phyloP scores from a whole-genome alignment of 2,113 vertebrate genomes.

The Perca schrenkii region DNA sequence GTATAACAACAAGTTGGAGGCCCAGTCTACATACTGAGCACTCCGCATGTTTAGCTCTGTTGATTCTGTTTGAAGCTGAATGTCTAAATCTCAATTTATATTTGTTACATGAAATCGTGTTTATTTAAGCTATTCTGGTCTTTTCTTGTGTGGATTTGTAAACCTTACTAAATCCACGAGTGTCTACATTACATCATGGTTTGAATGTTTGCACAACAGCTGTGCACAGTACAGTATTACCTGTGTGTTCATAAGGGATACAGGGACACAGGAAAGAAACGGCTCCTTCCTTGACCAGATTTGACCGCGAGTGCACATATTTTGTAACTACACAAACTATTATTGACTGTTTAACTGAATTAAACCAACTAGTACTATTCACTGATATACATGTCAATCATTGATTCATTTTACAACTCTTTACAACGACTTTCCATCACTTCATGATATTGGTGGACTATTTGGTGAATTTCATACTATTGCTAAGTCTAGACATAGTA shows the following conservation, averaged over 20 bases:
- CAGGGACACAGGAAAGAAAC: not conserved
- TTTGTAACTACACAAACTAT: not conserved
- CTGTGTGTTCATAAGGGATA: not conserved
- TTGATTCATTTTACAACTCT: not conserved
- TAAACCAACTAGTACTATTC: not conserved
- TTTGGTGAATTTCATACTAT: not conserved
- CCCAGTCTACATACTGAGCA: slow-evolving; percentile 29
- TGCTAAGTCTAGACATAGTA: not conserved
- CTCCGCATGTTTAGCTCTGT: slow-evolving; percentile 24
- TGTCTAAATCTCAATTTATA: not conserved
- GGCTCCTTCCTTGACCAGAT: not conserved
- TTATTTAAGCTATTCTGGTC: not conserved
- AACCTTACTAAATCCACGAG: slow-evolving; percentile 2
- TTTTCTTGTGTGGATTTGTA: slow-evolving; percentile 6
- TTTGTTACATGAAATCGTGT: not conserved
- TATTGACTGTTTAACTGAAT: not conserved
- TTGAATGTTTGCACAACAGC: slow-evolving; percentile 9
- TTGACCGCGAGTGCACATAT: not conserved
- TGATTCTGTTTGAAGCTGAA: slow-evolving; percentile 10
- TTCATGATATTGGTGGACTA: not conserved
- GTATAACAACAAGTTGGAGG: slow-evolving; percentile 41
- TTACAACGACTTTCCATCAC: not conserved
- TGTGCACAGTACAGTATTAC: not conserved
- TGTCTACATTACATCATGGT: not conserved
- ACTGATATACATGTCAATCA: too few species aligned